These are phyloP conservation scores for Plagiodera versicolora DNA, from an alignment of 2,888 invertebrate species.

Conservation along the genomic window DNA sequence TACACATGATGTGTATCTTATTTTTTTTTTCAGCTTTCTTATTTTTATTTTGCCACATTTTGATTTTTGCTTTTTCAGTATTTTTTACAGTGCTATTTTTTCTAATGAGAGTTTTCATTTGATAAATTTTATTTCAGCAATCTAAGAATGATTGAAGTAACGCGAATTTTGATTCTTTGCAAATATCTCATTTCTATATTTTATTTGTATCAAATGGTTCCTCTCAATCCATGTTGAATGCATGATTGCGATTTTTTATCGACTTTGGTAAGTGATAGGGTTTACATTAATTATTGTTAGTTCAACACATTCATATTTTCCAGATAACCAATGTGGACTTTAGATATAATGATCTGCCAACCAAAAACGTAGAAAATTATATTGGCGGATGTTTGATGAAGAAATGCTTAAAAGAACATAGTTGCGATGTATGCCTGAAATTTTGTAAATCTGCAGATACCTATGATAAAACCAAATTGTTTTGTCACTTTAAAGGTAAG, in stretches of 20 bases:
- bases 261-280: too few species aligned
- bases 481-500: not conserved
- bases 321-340: conserved; percentile 2
- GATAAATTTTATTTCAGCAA: too few species aligned
- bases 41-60: too few species aligned
- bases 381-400: conserved; percentile 4
- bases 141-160: too few species aligned
- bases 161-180: too few species aligned
- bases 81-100: too few species aligned
- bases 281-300: not conserved
- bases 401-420: not conserved
- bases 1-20: too few species aligned
- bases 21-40: too few species aligned
- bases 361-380: conserved; percentile 11
- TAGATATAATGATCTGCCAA: conserved; percentile 5
- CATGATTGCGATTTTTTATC: not conserved
- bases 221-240: too few species aligned
- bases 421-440: not conserved
- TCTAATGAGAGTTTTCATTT: too few species aligned
- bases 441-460: not conserved
- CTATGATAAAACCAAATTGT: not conserved
- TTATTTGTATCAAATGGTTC: too few species aligned
- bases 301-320: not conserved
- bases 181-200: too few species aligned
- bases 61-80: not conserved